Conservation (phyloP, 2,113 vertebrate genomes). For the Mohoua ochrocephala region DNA sequence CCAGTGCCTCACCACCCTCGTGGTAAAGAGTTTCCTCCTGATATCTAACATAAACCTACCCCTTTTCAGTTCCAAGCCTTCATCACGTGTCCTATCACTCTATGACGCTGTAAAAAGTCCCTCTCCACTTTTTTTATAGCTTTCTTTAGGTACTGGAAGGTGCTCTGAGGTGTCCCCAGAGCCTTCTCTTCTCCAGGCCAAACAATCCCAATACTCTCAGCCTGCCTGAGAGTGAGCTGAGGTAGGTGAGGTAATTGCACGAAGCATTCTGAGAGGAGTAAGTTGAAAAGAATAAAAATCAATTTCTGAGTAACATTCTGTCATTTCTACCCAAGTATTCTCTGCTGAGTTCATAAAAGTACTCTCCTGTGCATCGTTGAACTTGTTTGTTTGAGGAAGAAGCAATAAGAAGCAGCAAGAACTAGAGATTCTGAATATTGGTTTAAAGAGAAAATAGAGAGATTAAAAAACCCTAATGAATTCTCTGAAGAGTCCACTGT, state of each 20-base stretch:
- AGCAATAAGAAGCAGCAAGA: neutral
- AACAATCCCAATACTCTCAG: neutral
- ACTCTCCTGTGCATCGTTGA: neutral
- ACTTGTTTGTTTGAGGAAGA: neutral
- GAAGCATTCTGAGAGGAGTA: neutral
- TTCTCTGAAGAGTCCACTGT: neutral
- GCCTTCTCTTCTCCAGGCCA: neutral
- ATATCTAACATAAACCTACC: neutral
- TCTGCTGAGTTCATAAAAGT: neutral
- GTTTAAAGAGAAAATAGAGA: neutral
- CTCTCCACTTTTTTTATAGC: neutral
- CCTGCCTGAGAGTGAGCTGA: neutral
- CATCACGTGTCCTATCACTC: neutral
- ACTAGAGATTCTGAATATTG: neutral
- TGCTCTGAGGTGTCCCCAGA: neutral
- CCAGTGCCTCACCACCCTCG: neutral
- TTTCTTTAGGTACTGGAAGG: neutral
- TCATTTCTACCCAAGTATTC: neutral
- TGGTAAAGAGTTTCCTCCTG: neutral
- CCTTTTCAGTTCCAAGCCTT: rapidly evolving
- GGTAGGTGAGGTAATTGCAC: neutral
- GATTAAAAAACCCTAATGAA: neutral
- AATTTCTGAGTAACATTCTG: neutral
- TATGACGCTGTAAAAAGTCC: neutral
- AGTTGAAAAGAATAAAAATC: neutral